Conservation (phyloP, 2,113 vertebrate genomes). For the Reinhardtius hippoglossoides region DNA sequence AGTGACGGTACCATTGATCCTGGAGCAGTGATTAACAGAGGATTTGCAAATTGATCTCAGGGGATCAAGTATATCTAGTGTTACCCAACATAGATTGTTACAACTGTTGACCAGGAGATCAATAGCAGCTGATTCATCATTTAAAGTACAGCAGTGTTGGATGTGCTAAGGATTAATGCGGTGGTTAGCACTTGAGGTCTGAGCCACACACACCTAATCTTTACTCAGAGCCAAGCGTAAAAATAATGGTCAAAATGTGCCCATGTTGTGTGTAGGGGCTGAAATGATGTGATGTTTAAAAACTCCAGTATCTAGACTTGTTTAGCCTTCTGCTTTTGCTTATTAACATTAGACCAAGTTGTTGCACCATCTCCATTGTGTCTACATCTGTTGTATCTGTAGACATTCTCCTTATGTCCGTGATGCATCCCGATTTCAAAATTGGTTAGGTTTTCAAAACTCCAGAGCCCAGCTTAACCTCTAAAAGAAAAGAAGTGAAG, state of each 20-base stretch:
- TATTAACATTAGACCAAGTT: too few relatives aligned
- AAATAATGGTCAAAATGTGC: neutral
- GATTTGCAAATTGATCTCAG: constrained; percentile 10
- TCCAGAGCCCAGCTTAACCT: too few relatives aligned
- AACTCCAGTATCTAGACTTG: neutral
- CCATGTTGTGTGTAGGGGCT: neutral
- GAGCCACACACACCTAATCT: neutral
- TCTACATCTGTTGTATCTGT: too few relatives aligned
- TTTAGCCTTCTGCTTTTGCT: too few relatives aligned
- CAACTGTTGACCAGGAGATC: neutral
- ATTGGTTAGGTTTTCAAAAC: too few relatives aligned
- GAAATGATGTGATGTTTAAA: neutral
- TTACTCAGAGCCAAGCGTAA: neutral
- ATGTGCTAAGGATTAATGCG: neutral
- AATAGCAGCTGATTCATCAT: constrained; percentile 14
- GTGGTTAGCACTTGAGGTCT: too few relatives aligned
- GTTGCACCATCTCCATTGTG: too few relatives aligned
- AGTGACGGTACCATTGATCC: neutral
- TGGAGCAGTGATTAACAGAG: neutral
- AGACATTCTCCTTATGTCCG: too few relatives aligned
- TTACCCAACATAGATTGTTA: neutral
- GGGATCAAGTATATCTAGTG: neutral
- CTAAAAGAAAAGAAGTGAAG: too few relatives aligned
- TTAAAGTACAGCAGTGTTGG: neutral
- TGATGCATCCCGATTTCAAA: too few relatives aligned